Conservation (phyloP, 2,888 invertebrate genomes). For the Nomada hirtipes region DNA sequence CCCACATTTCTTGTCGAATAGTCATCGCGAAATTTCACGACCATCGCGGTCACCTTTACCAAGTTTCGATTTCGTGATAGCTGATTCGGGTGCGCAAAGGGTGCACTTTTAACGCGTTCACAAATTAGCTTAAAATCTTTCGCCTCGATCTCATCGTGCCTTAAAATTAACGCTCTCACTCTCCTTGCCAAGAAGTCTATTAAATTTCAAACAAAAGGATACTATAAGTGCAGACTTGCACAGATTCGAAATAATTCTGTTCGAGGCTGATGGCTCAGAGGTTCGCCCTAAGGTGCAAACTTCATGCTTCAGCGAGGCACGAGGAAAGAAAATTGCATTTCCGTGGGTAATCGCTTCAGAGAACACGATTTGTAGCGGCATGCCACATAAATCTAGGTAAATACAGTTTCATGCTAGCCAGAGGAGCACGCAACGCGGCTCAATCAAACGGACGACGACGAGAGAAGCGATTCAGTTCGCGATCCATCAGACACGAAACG, state of each 20-base stretch:
- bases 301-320: slow-evolving; percentile 2
- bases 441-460: slow-evolving; percentile 18
- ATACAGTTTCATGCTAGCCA: slow-evolving; percentile 11
- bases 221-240: not conserved
- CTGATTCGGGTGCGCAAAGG: slow-evolving; percentile 20
- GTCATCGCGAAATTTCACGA: slow-evolving; percentile 48
- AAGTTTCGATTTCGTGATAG: slow-evolving; percentile 47
- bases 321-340: slow-evolving; percentile 18
- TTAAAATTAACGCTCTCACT: too few species aligned
- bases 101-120: slow-evolving; percentile 44
- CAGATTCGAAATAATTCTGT: too few species aligned
- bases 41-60: slow-evolving; percentile 47
- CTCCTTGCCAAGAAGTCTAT: too few species aligned
- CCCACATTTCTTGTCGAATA: slow-evolving; percentile 36
- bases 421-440: slow-evolving; percentile 31
- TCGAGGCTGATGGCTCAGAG: not conserved
- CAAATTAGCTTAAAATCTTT: slow-evolving; percentile 44
- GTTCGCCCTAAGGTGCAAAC: slow-evolving; percentile 1
- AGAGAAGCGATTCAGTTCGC: slow-evolving; percentile 21
- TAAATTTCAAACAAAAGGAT: not conserved
- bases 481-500: slow-evolving; percentile 39
- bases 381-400: slow-evolving; percentile 35
- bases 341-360: slow-evolving; percentile 25
- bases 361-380: slow-evolving; percentile 33
- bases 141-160: not conserved